phyloP scores from a whole-genome alignment of 2,888 invertebrate genomes.

The Dione juno region DNA sequence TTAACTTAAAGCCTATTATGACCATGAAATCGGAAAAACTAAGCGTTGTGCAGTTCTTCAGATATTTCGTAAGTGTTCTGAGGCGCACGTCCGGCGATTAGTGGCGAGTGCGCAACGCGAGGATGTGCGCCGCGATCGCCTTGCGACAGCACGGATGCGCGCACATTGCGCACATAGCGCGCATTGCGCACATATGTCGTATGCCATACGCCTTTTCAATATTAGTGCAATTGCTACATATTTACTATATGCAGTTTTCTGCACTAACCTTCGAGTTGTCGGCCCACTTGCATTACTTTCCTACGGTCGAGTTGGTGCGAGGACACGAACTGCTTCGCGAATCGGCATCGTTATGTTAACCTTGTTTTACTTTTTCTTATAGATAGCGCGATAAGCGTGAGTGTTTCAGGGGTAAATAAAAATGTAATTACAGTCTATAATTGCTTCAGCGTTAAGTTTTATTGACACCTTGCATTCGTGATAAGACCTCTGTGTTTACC shows the following conservation, averaged over 20 bases:
- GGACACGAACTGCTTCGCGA: constrained; percentile 60
- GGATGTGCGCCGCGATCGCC: constrained; percentile 74
- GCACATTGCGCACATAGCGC: constrained; percentile 71
- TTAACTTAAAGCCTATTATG: constrained; percentile 25
- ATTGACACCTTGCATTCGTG: constrained; percentile 12
- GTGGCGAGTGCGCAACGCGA: constrained; percentile 72
- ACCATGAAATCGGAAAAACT: constrained; percentile 41
- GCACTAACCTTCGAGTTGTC: constrained; percentile 75
- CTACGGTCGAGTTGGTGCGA: constrained; percentile 75
- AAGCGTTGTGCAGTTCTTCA: constrained; percentile 29
- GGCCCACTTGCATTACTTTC: constrained; percentile 78
- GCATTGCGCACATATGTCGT: constrained; percentile 67
- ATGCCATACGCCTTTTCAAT: constrained; percentile 71
- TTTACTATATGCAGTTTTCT: constrained; percentile 71
- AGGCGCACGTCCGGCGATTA: constrained; percentile 79
- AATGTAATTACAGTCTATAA: constrained; percentile 25
- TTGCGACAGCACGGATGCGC: constrained; percentile 81
- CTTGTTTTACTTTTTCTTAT: constrained; percentile 31
- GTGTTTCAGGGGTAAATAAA: constrained; percentile 33
- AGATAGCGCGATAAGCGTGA: constrained; percentile 22
- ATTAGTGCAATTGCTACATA: constrained; percentile 77
- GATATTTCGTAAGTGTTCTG: constrained; percentile 72
- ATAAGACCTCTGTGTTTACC: constrained; percentile 16
- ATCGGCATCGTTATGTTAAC: constrained; percentile 31
- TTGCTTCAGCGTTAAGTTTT: constrained; percentile 25